These are phyloP conservation scores for Lutjanus campechanus DNA, from an alignment of 2,797 vertebrate genomes.

Conservation along the genomic window DNA sequence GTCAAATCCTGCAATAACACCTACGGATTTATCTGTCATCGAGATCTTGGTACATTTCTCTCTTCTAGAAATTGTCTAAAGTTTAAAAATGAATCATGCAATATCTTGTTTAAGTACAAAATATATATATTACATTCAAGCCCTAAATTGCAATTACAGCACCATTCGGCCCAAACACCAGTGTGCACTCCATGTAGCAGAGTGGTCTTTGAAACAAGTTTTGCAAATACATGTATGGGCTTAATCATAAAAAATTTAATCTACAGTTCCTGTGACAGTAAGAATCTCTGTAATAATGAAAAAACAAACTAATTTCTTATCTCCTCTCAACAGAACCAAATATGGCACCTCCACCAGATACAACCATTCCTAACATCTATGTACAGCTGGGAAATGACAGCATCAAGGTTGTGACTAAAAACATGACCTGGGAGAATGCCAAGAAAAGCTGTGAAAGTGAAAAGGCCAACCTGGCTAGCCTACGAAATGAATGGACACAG, in stretches of 20 bases:
- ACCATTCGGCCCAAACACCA: neutral
- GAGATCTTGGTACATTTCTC: constrained; percentile 63
- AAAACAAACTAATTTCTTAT: neutral
- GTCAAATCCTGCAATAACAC: constrained; percentile 78
- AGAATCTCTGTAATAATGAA: neutral
- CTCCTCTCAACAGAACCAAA: constrained; percentile 55
- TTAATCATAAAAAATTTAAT: neutral
- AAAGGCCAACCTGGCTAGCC: constrained; percentile 84
- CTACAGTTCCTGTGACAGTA: neutral
- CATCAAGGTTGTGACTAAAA: constrained; percentile 84
- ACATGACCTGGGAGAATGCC: constrained; percentile 90
- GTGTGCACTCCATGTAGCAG: neutral
- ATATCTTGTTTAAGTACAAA: neutral
- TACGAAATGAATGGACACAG: constrained; percentile 87
- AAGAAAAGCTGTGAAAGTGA: constrained; percentile 79
- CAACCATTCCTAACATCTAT: constrained; percentile 68
- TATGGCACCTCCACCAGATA: constrained; percentile 33
- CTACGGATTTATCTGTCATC: constrained; percentile 76
- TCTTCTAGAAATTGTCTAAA: neutral
- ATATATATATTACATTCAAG: neutral
- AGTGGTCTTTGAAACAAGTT: neutral
- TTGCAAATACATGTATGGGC: neutral
- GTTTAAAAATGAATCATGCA: neutral
- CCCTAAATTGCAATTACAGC: neutral
- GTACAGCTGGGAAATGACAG: constrained; percentile 86